These are phyloP conservation scores for Tetragonula carbonaria DNA, from an alignment of 2,888 invertebrate species.

Conservation along the genomic window DNA sequence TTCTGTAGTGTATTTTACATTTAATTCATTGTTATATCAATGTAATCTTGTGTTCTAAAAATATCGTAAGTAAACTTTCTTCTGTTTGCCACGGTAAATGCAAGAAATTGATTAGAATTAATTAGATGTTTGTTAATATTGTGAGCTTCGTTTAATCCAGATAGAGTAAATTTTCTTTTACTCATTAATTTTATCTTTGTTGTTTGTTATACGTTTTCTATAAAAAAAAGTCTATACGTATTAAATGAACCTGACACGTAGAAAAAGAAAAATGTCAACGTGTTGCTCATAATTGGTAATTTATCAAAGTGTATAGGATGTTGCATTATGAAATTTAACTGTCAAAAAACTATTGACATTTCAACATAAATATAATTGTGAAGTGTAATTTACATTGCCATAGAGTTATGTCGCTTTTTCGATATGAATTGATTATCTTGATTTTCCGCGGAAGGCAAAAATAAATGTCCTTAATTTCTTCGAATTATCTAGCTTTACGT, in stretches of 20 bases:
- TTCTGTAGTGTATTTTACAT: no score
- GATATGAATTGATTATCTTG: background rate
- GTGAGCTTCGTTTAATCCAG: background rate
- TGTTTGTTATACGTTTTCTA: background rate
- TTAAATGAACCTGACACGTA: no score
- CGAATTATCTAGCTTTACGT: background rate
- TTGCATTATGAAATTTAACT: no score
- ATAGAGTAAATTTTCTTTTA: background rate
- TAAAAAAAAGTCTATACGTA: background rate
- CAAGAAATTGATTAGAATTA: background rate
- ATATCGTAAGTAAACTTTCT: no score
- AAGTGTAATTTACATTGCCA: background rate
- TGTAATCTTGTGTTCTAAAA: no score
- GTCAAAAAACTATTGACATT: no score
- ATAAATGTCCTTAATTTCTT: background rate
- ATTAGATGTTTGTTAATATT: background rate
- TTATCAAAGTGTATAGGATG: no score
- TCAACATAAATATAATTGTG: background rate
- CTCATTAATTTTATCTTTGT: background rate
- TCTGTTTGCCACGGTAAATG: no score
- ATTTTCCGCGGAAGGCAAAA: no score
- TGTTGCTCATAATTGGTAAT: no score
- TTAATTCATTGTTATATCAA: no score
- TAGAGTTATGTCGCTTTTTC: background rate
- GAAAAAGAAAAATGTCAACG: no score